Evolutionary conservation across 1,140 invertebrate genomes (phyloP).

Genomic region (Drosophila mayri): DNA sequence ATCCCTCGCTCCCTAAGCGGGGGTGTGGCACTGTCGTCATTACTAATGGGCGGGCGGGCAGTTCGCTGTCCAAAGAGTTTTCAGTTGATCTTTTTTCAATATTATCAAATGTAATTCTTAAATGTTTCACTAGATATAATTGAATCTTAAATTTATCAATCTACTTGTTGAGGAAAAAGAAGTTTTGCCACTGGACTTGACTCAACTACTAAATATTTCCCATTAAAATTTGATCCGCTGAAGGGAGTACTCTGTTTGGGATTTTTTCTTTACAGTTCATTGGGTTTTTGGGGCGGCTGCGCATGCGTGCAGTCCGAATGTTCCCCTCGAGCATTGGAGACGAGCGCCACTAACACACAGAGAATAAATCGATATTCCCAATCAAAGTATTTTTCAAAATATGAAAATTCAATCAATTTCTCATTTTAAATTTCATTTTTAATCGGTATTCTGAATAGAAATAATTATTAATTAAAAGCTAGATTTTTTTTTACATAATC

Average conservation of each 20-base stretch:
- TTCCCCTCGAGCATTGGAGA: background rate
- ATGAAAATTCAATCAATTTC: background rate
- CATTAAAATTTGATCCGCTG: slow-evolving; percentile 66
- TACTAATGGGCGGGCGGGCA: background rate
- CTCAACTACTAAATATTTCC: slow-evolving; percentile 37
- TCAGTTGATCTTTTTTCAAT: background rate
- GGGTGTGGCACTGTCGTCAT: slow-evolving; percentile 62
- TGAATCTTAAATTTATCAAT: background rate
- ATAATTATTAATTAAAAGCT: background rate
- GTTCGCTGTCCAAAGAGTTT: background rate
- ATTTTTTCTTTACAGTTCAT: slow-evolving; percentile 70
- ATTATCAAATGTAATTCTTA: background rate
- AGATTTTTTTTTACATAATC: no score
- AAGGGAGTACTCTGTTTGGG: slow-evolving; percentile 40
- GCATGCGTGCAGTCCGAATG: slow-evolving; percentile 41
- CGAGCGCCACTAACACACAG: background rate
- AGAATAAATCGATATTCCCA: background rate
- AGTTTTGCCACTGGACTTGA: slow-evolving; percentile 24
- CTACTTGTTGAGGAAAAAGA: background rate
- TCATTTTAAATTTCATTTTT: background rate
- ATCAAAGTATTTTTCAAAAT: background rate
- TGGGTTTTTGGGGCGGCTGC: slow-evolving; percentile 45
- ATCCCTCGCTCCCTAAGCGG: slow-evolving; percentile 17
- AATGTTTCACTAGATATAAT: background rate
- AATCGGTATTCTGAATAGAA: background rate